A percentile compares a stretch with the other conserved stretches of the same genome.
These are phyloP conservation scores for Corythornis madagascariensis DNA, from an alignment of 2,113 vertebrate genomes.

Conservation along the genomic window DNA sequence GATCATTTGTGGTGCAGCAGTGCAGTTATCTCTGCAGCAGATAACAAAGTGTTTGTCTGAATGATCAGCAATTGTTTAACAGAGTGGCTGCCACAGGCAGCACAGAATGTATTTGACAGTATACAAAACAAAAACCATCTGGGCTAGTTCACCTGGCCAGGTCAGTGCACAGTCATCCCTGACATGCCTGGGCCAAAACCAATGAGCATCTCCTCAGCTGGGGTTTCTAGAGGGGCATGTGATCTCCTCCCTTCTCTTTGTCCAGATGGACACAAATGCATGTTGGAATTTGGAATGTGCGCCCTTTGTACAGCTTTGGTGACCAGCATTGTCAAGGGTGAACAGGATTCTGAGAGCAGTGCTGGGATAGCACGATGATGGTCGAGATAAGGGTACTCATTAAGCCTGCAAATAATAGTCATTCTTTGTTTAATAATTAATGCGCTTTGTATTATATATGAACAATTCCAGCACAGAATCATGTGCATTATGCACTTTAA, in stretches of 20 bases:
- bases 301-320: background rate
- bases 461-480: background rate
- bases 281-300: background rate
- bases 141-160: background rate
- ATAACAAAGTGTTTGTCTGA: background rate
- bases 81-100: background rate
- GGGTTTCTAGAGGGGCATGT: background rate
- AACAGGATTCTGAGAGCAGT: background rate
- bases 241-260: background rate
- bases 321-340: background rate
- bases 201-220: background rate
- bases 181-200: background rate
- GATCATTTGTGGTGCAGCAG: background rate
- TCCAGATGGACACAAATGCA: background rate
- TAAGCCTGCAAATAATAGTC: background rate
- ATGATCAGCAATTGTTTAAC: background rate
- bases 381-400: background rate
- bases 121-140: background rate
- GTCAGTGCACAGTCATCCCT: background rate
- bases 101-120: background rate
- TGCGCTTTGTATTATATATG: background rate
- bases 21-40: background rate
- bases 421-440: background rate
- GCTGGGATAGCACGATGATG: background rate
- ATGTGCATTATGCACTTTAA: background rate